Conservation (phyloP, 2,113 vertebrate species). For the Nyctereutes procyonoides region DNA sequence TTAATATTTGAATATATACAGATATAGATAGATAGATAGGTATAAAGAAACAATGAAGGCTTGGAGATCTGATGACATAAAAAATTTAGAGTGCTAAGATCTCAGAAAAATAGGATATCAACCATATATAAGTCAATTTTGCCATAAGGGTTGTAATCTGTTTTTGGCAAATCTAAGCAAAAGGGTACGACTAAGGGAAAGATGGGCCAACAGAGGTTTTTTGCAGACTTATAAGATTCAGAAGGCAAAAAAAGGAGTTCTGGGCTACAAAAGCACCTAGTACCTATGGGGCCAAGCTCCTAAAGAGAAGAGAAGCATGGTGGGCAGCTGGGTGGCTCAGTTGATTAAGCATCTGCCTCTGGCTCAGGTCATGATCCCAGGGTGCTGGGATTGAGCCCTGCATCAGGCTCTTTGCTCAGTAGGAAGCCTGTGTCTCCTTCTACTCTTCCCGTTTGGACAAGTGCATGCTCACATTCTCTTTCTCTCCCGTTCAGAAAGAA, state of each 20-base stretch:
- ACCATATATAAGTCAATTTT: not conserved
- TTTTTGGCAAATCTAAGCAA: not conserved
- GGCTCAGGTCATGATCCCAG: too few species aligned
- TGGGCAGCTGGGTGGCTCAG: too few species aligned
- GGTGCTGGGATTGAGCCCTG: too few species aligned
- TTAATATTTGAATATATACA: not conserved
- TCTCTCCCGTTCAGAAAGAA: not conserved
- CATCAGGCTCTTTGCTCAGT: too few species aligned
- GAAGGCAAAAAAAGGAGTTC: not conserved
- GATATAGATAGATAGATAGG: not conserved
- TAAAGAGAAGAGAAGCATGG: not conserved
- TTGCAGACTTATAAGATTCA: not conserved
- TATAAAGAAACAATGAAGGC: not conserved
- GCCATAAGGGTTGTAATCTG: not conserved
- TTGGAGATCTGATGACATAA: not conserved
- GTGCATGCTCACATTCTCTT: too few species aligned
- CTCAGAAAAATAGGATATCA: not conserved
- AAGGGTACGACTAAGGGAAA: not conserved
- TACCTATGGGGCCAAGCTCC: not conserved
- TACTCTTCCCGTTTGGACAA: too few species aligned
- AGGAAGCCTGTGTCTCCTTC: too few species aligned
- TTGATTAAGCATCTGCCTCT: too few species aligned
- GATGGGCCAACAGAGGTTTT: rapidly evolving
- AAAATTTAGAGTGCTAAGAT: not conserved
- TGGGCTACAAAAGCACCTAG: rapidly evolving